Conservation (phyloP, 1,140 invertebrate genomes). For the Macrobrachium nipponense region DNA sequence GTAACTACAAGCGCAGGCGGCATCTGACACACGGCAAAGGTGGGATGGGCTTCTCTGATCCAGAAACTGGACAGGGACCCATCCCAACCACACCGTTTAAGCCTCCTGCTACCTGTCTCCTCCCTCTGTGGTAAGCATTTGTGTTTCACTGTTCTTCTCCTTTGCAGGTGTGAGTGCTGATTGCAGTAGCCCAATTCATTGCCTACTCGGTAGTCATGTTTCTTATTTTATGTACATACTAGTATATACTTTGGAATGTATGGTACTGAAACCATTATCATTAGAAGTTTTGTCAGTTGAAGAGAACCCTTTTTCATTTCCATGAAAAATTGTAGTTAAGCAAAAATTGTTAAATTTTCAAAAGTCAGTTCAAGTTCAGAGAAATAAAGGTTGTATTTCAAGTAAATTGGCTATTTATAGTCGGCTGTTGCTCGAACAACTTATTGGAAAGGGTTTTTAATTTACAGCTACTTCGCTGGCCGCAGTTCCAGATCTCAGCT, state of each 20-base stretch:
- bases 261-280: too few relatives aligned
- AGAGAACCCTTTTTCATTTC: too few relatives aligned
- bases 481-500: constrained; percentile 22
- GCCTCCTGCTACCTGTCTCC: constrained; percentile 41
- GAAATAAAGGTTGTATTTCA: background rate
- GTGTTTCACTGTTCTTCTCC: background rate
- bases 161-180: background rate
- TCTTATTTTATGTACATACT: background rate
- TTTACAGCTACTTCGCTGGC: constrained; percentile 40
- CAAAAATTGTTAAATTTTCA: background rate
- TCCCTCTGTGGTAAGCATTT: constrained; percentile 49
- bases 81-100: constrained; percentile 51
- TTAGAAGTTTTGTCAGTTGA: too few relatives aligned
- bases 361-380: background rate
- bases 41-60: constrained; percentile 55
- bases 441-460: constrained; percentile 57
- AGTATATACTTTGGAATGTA: background rate
- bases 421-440: constrained; percentile 13
- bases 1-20: constrained; percentile 35
- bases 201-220: background rate
- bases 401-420: constrained; percentile 42
- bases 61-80: constrained; percentile 39
- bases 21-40: constrained; percentile 46
- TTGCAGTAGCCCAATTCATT: background rate
- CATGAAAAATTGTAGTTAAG: background rate